Evolutionary conservation across 2,888 invertebrate species (phyloP).

Genomic region (Creontiades dilutus): DNA sequence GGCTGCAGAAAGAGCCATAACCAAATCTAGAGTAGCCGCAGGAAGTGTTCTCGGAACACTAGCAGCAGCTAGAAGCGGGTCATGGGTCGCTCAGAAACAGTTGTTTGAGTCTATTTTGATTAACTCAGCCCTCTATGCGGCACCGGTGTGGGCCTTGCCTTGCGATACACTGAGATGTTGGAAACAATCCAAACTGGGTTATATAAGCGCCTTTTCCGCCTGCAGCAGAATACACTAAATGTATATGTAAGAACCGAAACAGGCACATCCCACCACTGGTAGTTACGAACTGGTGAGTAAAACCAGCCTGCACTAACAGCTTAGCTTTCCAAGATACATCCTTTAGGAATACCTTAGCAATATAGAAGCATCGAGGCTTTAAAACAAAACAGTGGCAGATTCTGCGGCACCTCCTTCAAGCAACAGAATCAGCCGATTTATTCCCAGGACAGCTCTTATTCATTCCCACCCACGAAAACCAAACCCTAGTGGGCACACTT

Average conservation of each 20-base stretch:
- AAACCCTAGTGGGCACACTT: no score
- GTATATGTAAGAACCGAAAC: not conserved
- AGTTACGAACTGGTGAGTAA: no score
- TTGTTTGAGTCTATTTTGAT: not conserved
- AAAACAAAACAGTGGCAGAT: no score
- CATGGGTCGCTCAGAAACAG: not conserved
- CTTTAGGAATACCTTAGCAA: no score
- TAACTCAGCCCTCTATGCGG: not conserved
- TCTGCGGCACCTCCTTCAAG: no score
- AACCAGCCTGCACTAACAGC: no score
- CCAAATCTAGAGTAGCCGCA: not conserved
- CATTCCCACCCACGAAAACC: no score
- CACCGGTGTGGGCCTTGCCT: not conserved
- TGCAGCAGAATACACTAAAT: not conserved
- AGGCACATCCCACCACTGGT: no score
- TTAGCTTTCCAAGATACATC: no score
- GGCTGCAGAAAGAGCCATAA: not conserved
- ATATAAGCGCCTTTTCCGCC: not conserved
- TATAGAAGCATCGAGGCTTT: no score
- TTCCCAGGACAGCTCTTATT: no score
- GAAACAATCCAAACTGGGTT: not conserved
- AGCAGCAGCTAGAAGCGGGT: not conserved
- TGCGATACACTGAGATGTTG: not conserved
- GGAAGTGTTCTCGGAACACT: not conserved
- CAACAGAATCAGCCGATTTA: no score